Evolutionary conservation across 1,140 invertebrate genomes (phyloP).

Genomic region (Cydia splendana): DNA sequence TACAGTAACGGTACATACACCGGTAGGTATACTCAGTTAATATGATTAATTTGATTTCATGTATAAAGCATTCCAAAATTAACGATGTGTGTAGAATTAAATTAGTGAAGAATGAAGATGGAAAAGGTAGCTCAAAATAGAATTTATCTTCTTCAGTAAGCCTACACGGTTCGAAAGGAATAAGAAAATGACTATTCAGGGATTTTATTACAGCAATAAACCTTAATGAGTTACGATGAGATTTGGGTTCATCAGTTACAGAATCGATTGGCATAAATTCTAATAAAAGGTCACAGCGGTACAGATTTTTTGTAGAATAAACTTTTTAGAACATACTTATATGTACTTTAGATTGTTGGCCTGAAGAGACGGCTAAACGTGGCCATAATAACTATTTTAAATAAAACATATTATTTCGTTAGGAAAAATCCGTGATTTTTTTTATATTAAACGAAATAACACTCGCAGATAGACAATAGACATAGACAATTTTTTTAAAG

Average conservation of each 20-base stretch:
- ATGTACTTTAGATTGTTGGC: too few relatives aligned
- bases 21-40: not conserved
- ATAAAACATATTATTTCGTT: too few relatives aligned
- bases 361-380: too few relatives aligned
- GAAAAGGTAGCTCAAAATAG: not conserved
- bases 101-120: not conserved
- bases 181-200: conserved; percentile 31
- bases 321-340: not conserved
- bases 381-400: too few relatives aligned
- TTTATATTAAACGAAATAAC: too few relatives aligned
- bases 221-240: conserved; percentile 39
- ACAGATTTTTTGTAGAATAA: conserved; percentile 51
- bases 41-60: not conserved
- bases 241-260: conserved; percentile 36
- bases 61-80: not conserved
- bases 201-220: conserved; percentile 38
- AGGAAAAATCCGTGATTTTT: too few relatives aligned
- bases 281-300: conserved; percentile 32
- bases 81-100: not conserved
- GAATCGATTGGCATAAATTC: conserved; percentile 41
- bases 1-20: not conserved
- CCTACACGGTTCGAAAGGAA: conserved; percentile 1
- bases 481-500: too few relatives aligned
- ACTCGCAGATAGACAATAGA: too few relatives aligned
- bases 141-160: not conserved